Conservation (phyloP, 2,888 invertebrate species). For the Leucozona laternaria region DNA sequence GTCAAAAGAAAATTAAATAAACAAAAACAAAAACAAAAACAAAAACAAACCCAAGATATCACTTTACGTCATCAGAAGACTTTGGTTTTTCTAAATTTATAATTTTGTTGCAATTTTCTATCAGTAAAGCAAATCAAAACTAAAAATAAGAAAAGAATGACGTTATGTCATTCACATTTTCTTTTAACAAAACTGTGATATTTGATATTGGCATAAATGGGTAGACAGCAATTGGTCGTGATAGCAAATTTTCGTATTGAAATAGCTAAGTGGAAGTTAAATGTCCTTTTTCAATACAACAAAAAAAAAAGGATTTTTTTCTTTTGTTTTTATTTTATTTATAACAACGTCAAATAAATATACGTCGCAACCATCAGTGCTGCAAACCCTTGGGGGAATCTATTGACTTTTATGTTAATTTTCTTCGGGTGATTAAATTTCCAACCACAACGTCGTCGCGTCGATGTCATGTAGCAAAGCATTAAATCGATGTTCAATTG, state of each 20-base stretch:
- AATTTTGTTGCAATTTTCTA: not conserved
- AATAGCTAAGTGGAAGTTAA: not conserved
- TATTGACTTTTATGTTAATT: slow-evolving; percentile 28
- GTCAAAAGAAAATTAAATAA: not conserved
- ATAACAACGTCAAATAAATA: not conserved
- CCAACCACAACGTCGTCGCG: not conserved
- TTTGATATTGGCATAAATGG: not conserved
- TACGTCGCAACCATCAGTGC: not conserved
- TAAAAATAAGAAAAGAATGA: not conserved
- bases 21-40: not conserved
- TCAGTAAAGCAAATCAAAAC: not conserved
- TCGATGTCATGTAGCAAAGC: not conserved
- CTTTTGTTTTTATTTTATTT: not conserved
- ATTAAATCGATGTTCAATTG: slow-evolving; percentile 13
- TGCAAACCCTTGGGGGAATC: not conserved
- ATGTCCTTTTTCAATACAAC: not conserved
- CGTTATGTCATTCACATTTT: not conserved
- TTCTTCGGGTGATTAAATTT: slow-evolving; percentile 19
- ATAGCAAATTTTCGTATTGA: not conserved
- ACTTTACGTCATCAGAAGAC: not conserved
- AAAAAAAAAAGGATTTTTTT: not conserved
- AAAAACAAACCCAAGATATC: not conserved
- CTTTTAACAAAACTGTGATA: not conserved
- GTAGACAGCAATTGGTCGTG: not conserved
- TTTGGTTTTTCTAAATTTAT: not conserved